Conservation (phyloP, 2,797 vertebrate species). For the Simalia tracyae region DNA sequence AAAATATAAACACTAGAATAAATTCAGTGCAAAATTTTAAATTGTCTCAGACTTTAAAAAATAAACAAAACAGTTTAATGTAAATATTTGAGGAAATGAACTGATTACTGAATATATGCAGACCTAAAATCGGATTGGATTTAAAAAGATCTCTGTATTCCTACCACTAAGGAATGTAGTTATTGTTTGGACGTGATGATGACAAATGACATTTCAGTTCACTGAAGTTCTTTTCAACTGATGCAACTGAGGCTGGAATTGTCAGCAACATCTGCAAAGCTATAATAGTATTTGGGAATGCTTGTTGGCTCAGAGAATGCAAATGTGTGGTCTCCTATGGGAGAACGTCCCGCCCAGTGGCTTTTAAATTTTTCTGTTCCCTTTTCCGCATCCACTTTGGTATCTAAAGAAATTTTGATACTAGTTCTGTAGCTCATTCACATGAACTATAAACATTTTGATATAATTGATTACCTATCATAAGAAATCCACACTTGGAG, state of each 20-base stretch:
- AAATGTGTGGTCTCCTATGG: background rate
- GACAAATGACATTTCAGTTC: background rate
- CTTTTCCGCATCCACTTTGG: background rate
- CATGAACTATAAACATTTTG: background rate
- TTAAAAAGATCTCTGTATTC: background rate
- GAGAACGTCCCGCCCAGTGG: background rate
- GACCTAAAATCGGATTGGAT: background rate
- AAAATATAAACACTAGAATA: background rate
- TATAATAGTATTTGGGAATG: background rate
- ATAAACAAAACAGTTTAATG: background rate
- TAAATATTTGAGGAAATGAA: background rate
- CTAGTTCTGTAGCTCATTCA: background rate
- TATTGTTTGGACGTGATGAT: background rate
- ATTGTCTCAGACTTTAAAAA: background rate
- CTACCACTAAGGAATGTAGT: background rate
- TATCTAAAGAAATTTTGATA: background rate
- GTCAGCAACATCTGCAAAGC: background rate
- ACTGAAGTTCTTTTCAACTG: background rate
- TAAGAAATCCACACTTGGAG: background rate
- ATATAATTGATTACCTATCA: background rate
- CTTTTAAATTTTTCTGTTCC: background rate
- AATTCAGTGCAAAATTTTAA: background rate
- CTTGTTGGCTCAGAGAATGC: background rate
- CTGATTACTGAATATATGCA: background rate
- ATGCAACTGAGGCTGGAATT: slow-evolving; percentile 4